These are phyloP conservation scores for Scaptomyza hsui DNA, from an alignment of 1,140 invertebrate species.

Conservation along the genomic window DNA sequence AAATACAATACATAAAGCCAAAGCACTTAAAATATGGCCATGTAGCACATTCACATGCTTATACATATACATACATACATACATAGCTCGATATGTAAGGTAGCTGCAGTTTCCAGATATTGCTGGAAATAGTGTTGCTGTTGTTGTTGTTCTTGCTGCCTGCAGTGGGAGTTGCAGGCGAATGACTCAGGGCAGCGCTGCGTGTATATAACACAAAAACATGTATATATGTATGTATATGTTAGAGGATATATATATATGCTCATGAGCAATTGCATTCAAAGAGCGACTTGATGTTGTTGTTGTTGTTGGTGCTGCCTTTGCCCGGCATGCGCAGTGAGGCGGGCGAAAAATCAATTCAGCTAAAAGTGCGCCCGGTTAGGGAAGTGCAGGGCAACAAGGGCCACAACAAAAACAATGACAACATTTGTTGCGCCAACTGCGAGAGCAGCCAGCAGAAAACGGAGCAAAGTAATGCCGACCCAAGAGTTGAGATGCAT, in stretches of 20 bases:
- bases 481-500: neutral
- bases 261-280: conserved; percentile 44
- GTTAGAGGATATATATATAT: conserved; percentile 13
- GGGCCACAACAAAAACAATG: conserved; percentile 32
- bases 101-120: conserved; percentile 49
- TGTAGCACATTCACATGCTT: conserved; percentile 53
- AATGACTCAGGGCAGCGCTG: conserved; percentile 45
- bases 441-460: neutral
- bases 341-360: conserved; percentile 80
- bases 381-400: conserved; percentile 54
- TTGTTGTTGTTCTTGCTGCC: conserved; percentile 53
- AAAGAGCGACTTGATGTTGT: conserved; percentile 21
- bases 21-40: conserved; percentile 77
- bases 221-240: conserved; percentile 7
- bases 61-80: conserved; percentile 6
- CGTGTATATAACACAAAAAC: neutral
- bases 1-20: neutral
- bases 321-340: conserved; percentile 78
- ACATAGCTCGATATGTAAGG: conserved; percentile 7
- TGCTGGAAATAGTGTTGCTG: conserved; percentile 24
- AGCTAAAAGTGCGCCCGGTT: conserved; percentile 80
- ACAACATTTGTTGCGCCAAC: conserved; percentile 63
- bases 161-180: conserved; percentile 32
- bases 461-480: conserved; percentile 48
- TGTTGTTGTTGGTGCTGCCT: conserved; percentile 30